These are phyloP conservation scores for Tridacna gigas DNA, from an alignment of 2,888 invertebrate species.

Conservation along the genomic window DNA sequence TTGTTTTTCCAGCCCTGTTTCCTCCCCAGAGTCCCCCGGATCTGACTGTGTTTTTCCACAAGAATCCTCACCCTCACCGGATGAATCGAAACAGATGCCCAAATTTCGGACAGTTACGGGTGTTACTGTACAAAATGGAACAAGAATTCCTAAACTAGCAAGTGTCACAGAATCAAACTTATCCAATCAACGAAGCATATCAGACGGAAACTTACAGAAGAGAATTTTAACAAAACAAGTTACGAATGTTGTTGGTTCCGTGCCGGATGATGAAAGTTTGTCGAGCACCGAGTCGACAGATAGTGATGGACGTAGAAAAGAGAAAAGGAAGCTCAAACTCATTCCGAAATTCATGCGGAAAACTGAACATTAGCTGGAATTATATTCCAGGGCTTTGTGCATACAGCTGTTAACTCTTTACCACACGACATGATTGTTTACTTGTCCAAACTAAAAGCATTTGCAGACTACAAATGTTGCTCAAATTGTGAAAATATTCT, in stretches of 20 bases:
- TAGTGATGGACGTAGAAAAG: conserved; percentile 58
- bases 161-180: conserved; percentile 37
- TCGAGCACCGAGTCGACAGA: conserved; percentile 61
- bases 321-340: conserved; percentile 60
- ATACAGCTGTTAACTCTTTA: neutral
- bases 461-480: neutral
- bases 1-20: conserved; percentile 53
- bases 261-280: conserved; percentile 57
- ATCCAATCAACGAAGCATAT: conserved; percentile 42
- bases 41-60: conserved; percentile 43
- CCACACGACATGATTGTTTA: neutral
- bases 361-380: conserved; percentile 34
- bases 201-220: conserved; percentile 54
- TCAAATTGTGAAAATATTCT: neutral
- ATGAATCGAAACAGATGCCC: conserved; percentile 27
- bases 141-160: conserved; percentile 52
- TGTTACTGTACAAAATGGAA: conserved; percentile 48
- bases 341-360: conserved; percentile 65
- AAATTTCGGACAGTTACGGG: conserved; percentile 26
- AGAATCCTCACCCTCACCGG: conserved; percentile 42
- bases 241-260: conserved; percentile 39
- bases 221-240: conserved; percentile 55
- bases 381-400: neutral
- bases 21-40: conserved; percentile 61
- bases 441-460: neutral